These are phyloP conservation scores for Drosophila testacea DNA, from an alignment of 2,888 invertebrate genomes.

Conservation along the genomic window DNA sequence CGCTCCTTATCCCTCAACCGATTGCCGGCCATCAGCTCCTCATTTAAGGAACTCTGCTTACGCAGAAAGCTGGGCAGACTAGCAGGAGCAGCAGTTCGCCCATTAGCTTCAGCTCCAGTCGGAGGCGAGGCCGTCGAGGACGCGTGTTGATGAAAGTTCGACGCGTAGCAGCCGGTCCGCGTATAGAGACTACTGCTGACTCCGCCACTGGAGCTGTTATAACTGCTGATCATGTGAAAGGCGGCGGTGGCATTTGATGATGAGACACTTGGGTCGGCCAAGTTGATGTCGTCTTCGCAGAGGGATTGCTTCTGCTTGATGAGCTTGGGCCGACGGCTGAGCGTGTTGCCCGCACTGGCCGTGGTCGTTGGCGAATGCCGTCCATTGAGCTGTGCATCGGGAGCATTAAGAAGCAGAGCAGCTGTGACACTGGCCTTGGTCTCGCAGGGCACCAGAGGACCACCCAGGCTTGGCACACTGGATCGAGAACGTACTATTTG, in stretches of 20 bases:
- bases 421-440: conserved; percentile 52
- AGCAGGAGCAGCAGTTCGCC: conserved; percentile 18
- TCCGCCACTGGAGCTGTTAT: conserved; percentile 75
- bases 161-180: conserved; percentile 58
- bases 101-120: neutral
- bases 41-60: conserved; percentile 95
- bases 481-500: conserved; percentile 91
- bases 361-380: conserved; percentile 70
- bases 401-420: conserved; percentile 45
- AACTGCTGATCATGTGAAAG: conserved; percentile 81
- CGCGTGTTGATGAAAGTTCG: conserved; percentile 35
- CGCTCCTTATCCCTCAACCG: conserved; percentile 93
- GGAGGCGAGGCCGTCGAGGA: conserved; percentile 24
- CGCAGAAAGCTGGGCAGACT: conserved; percentile 81
- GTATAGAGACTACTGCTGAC: conserved; percentile 75
- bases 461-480: conserved; percentile 89
- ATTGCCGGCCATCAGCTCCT: conserved; percentile 95
- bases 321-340: conserved; percentile 87
- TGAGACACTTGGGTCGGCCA: conserved; percentile 23
- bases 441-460: conserved; percentile 69
- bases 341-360: conserved; percentile 66
- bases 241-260: conserved; percentile 32
- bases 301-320: conserved; percentile 95
- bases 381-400: conserved; percentile 59
- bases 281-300: conserved; percentile 88